phyloP scores from a whole-genome alignment of 2,888 invertebrate species.

The Magallana nippona region DNA sequence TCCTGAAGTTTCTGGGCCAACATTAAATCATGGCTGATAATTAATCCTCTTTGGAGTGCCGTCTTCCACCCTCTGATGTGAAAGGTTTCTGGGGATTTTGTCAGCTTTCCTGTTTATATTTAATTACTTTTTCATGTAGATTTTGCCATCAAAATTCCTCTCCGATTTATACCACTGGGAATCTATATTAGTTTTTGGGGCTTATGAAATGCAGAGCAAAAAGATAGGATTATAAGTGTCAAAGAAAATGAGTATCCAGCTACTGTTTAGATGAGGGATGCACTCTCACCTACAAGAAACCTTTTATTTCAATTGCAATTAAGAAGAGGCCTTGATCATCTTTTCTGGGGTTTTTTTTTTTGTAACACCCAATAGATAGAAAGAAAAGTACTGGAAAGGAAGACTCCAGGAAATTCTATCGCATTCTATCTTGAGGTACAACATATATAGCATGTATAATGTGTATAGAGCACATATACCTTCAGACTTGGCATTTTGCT shows the following conservation, averaged over 20 bases:
- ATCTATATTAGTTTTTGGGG: conserved; percentile 11
- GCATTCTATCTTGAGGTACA: no score
- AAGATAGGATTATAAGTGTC: neutral
- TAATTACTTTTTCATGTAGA: conserved; percentile 35
- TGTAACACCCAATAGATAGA: no score
- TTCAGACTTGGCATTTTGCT: no score
- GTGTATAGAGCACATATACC: no score
- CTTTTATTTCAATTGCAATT: neutral
- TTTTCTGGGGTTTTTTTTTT: no score
- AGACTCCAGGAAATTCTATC: no score
- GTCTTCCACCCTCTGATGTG: conserved; percentile 26
- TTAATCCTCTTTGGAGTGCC: conserved; percentile 21
- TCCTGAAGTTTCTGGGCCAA: conserved; percentile 5
- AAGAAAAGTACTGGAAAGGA: no score
- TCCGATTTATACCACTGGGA: neutral
- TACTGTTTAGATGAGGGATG: neutral
- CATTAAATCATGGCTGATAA: conserved; percentile 28
- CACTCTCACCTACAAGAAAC: neutral
- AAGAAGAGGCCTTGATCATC: no score
- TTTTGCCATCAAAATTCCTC: conserved; percentile 24
- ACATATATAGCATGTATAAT: no score
- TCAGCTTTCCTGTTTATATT: conserved; percentile 29
- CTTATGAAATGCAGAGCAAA: neutral
- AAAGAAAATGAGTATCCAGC: neutral
- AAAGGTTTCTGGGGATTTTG: conserved; percentile 30